Evolutionary conservation across 2,113 vertebrate genomes (phyloP).

Genomic region (Gracilinanus agilis): DNA sequence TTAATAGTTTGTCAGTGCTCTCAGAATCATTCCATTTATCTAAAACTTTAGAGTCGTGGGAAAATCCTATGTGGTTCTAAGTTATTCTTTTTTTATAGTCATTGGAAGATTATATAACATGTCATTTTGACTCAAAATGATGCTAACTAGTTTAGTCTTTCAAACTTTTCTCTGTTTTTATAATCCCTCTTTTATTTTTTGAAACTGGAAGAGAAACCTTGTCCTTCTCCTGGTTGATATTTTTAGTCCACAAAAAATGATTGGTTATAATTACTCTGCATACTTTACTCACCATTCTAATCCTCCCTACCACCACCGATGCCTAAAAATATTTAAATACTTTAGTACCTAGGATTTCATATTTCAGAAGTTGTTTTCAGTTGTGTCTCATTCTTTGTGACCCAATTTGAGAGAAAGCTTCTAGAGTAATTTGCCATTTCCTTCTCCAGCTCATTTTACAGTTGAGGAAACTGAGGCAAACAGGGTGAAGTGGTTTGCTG

Average conservation of each 20-base stretch:
- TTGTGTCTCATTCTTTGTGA: too few species aligned
- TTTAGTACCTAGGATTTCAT: neutral
- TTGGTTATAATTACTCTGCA: neutral
- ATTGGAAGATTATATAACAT: slow-evolving; percentile 45
- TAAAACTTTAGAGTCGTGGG: slow-evolving; percentile 53
- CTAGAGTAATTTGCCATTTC: too few species aligned
- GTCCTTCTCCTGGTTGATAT: neutral
- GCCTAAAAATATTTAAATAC: neutral
- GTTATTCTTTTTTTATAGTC: slow-evolving; percentile 10
- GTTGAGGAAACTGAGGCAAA: too few species aligned
- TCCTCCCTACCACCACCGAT: neutral
- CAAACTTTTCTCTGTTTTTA: slow-evolving; percentile 40
- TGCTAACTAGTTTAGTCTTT: slow-evolving; percentile 33
- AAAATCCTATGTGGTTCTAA: slow-evolving; percentile 2
- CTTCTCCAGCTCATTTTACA: too few species aligned
- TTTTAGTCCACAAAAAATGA: neutral
- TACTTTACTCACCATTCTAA: neutral
- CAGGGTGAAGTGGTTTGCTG: too few species aligned
- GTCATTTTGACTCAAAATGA: slow-evolving; percentile 24
- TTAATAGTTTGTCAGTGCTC: neutral
- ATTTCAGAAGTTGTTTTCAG: neutral
- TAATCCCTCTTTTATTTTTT: slow-evolving; percentile 35
- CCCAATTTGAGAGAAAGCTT: too few species aligned
- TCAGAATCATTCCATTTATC: neutral
- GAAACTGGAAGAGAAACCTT: neutral